phyloP scores from a whole-genome alignment of 2,113 vertebrate species.

The Atherinomorus stipes region DNA sequence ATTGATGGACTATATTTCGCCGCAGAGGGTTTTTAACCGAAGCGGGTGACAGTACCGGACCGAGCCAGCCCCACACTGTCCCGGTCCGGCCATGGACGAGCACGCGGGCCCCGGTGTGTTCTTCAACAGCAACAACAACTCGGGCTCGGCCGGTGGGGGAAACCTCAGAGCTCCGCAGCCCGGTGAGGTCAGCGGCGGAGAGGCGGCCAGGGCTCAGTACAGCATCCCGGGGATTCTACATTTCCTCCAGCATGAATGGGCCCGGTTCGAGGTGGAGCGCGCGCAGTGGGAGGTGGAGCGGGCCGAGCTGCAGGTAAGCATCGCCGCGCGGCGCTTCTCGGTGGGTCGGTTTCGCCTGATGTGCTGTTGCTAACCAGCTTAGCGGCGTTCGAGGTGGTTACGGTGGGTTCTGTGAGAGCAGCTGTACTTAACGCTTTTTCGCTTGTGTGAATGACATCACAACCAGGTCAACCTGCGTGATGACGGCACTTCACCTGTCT shows the following conservation, averaged over 20 bases:
- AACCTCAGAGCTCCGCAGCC: slow-evolving; percentile 75
- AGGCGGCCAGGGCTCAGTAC: slow-evolving; percentile 89
- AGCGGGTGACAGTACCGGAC: slow-evolving; percentile 58
- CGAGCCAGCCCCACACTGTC: slow-evolving; percentile 32
- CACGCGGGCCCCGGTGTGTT: slow-evolving; percentile 95
- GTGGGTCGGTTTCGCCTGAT: background rate
- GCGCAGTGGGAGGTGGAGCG: slow-evolving; percentile 94
- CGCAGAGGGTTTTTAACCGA: slow-evolving; percentile 5
- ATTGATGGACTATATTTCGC: slow-evolving; percentile 30
- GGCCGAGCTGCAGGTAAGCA: slow-evolving; percentile 92
- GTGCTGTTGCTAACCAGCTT: slow-evolving; percentile 19
- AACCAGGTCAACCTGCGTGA: background rate
- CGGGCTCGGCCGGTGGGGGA: slow-evolving; percentile 78
- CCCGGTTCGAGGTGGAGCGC: slow-evolving; percentile 93
- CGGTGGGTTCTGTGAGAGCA: background rate
- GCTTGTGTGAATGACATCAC: background rate
- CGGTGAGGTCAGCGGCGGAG: slow-evolving; percentile 77
- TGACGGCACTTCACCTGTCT: slow-evolving; percentile 26
- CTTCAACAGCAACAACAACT: slow-evolving; percentile 84
- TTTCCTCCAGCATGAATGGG: slow-evolving; percentile 98
- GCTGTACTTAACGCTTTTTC: background rate
- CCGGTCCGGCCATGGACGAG: slow-evolving; percentile 92
- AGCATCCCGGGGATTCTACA: slow-evolving; percentile 94
- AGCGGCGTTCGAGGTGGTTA: background rate
- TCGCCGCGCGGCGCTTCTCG: background rate